Evolutionary conservation across 2,888 invertebrate genomes (phyloP).

Genomic region (Napeogenes inachia): DNA sequence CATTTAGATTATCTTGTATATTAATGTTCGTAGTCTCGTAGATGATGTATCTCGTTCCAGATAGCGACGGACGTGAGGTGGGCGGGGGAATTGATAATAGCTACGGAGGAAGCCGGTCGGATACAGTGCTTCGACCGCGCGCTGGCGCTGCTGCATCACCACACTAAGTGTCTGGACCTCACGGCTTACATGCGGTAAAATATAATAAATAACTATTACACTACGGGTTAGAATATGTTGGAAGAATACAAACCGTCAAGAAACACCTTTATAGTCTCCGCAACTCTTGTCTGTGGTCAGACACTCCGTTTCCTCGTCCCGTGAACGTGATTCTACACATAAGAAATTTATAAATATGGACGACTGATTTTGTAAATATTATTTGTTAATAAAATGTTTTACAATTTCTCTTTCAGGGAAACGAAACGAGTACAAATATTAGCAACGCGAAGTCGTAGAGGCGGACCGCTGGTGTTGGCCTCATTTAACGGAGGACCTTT

Average conservation of each 20-base stretch:
- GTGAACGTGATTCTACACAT: too few species aligned
- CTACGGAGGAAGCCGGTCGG: constrained; percentile 60
- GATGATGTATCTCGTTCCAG: too few species aligned
- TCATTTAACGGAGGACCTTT: constrained; percentile 57
- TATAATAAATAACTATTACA: too few species aligned
- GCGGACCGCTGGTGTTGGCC: constrained; percentile 49
- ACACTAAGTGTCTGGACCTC: constrained; percentile 61
- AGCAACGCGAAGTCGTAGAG: constrained; percentile 37
- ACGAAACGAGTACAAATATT: constrained; percentile 54
- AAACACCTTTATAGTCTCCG: too few species aligned
- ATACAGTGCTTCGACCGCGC: constrained; percentile 70
- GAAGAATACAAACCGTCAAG: too few species aligned
- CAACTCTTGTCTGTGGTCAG: too few species aligned
- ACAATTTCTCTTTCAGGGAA: constrained; percentile 41
- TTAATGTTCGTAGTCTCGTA: too few species aligned
- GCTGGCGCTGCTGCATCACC: constrained; percentile 58
- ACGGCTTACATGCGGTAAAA: constrained; percentile 51
- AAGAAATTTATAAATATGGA: too few species aligned
- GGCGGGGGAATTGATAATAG: constrained; percentile 58
- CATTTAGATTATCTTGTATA: too few species aligned
- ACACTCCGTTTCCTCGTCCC: too few species aligned
- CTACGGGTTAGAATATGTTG: too few species aligned
- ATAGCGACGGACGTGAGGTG: constrained; percentile 60
- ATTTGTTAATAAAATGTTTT: background rate
- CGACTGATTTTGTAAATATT: background rate